These are phyloP conservation scores for Riptortus pedestris DNA, from an alignment of 1,140 invertebrate genomes.

Conservation along the genomic window DNA sequence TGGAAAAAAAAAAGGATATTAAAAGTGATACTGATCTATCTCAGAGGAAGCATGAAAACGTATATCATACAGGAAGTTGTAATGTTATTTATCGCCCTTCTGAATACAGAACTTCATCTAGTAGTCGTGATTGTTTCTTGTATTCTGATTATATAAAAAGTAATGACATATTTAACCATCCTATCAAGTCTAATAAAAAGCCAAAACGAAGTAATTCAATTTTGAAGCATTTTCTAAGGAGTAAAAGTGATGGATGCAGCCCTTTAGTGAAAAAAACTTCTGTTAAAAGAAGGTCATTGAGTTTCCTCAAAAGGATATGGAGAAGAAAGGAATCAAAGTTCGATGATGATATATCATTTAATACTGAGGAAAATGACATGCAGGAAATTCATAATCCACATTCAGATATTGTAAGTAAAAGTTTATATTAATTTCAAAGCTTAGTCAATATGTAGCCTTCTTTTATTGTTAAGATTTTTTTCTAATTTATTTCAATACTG, in stretches of 20 bases:
- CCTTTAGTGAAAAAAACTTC: constrained; percentile 9
- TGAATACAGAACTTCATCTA: not conserved
- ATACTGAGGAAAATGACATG: constrained; percentile 4
- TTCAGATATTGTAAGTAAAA: constrained; percentile 22
- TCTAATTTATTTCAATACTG: not conserved
- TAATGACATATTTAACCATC: not conserved
- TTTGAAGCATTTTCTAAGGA: not conserved
- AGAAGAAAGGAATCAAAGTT: constrained; percentile 28
- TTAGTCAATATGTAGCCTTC: not conserved
- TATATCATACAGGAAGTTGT: not conserved
- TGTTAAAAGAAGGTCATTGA: constrained; percentile 27
- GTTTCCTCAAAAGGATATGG: constrained; percentile 29
- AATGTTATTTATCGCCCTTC: not conserved
- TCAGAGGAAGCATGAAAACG: not conserved
- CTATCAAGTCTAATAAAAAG: constrained; percentile 1
- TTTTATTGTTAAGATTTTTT: not conserved
- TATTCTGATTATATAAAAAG: not conserved
- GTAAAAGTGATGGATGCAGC: not conserved
- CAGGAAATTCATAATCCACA: constrained; percentile 24
- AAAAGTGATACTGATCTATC: constrained; percentile 22
- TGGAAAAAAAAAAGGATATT: constrained; percentile 5
- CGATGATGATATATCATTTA: constrained; percentile 22
- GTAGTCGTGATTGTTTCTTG: not conserved
- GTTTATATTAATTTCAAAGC: not conserved
- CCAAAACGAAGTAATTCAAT: constrained; percentile 2